Evolutionary conservation across 1,140 invertebrate species (phyloP), one percentile per base, ranked within the genome.

Genomic region (Drosophila paulistorum): DNA sequence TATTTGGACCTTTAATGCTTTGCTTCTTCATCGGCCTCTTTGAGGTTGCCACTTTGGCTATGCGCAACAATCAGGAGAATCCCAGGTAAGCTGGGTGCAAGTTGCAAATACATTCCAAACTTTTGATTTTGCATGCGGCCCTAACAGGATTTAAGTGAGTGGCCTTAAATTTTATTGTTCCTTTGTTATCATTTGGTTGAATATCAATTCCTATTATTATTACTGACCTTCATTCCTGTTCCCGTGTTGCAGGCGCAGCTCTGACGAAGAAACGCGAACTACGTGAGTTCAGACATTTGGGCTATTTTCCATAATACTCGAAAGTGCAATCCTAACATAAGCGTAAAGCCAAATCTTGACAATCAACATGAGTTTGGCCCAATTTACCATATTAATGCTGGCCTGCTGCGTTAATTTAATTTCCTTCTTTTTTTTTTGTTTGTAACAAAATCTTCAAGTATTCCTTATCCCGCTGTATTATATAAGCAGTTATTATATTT

Each of bases 1-100:
- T 99, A 65, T 96, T 99, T 72, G 99, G 99, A 0, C 98, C 99
- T 0, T 94, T 99, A 1, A 93, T 99, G 20, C 93, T 99, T 0
- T 99, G 98, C 90, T 87, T 92, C 68, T 90, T 92, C 60, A 92
- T 92, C 41, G 91, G 91, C 9, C 79, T 92, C 2, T 92, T 92
- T 61, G 91, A 92, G 61, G 82, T 92, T n/a, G 81, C 87, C 51
- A 83, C 90, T 0, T 57, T 92, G 57, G 85, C 91, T 5, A 87
- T 92, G 87, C 79, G 91, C 35, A 74, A 66, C 20, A 81, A 81
- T 64, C 84, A 87, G 57, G 91, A 91, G 45, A 33, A 45, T 39
- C 69, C 75, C 63, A 91, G 87, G 91, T 92, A 81, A 79, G 74
- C 59, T 65, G 59, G 62, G 14, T 41, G 7, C 37, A 37, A 57